Conservation (phyloP, 92 coral and sea anemone species). For the Porites rus region DNA sequence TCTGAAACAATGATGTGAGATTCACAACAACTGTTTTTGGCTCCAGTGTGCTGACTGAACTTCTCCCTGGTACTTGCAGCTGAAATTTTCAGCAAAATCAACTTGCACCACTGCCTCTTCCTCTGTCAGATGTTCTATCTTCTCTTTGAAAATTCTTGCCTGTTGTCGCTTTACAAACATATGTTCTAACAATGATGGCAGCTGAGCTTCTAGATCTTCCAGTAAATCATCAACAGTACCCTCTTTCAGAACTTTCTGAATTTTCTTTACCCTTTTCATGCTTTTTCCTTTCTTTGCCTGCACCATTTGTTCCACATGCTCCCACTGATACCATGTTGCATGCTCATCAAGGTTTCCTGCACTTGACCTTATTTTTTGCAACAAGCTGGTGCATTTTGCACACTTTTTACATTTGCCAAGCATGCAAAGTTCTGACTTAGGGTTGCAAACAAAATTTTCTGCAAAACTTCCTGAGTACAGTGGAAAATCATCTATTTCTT, state of each 20-base stretch:
- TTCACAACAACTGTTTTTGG: conserved; percentile 43
- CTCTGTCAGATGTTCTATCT: conserved; percentile 31
- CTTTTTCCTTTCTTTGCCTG: conserved; percentile 27
- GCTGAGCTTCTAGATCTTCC: conserved; percentile 16
- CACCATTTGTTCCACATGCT: conserved; percentile 34
- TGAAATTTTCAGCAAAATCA: conserved; percentile 68
- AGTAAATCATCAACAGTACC: conserved; percentile 43
- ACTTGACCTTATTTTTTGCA: not conserved
- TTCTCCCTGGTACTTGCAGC: conserved; percentile 69
- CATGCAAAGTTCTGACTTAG: conserved; percentile 74
- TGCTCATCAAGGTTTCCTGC: conserved; percentile 5
- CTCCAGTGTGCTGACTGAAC: conserved; percentile 79
- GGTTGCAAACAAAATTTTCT: conserved; percentile 64
- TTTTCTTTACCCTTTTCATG: conserved; percentile 21
- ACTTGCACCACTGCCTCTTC: conserved; percentile 73
- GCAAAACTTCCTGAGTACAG: conserved; percentile 61
- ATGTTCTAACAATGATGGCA: conserved; percentile 33
- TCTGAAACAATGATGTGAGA: conserved; percentile 59
- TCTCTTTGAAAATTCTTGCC: conserved; percentile 56
- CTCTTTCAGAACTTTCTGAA: conserved; percentile 44
- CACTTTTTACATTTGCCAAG: conserved; percentile 68
- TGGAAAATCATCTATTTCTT: conserved; percentile 43
- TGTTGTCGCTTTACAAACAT: conserved; percentile 64
- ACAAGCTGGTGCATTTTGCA: conserved; percentile 1
- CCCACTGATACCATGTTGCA: conserved; percentile 71